A percentile compares a stretch with the other conserved stretches of the same genome.
phyloP scores from a whole-genome alignment of 2,888 invertebrate genomes.

The Ramazzottius varieornatus region DNA sequence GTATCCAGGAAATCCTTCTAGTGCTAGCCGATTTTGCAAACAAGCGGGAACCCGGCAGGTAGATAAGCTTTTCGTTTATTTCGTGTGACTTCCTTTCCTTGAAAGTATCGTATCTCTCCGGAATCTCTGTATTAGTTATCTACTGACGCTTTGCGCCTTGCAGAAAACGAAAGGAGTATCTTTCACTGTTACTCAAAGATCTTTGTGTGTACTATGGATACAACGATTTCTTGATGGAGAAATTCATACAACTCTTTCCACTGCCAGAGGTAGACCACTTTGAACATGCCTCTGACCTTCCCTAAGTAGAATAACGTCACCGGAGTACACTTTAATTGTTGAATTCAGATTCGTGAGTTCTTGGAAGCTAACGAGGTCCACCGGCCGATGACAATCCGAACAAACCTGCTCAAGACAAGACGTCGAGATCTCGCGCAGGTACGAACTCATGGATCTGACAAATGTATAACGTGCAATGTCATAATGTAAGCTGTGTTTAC shows the following conservation, averaged over 20 bases:
- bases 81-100: neutral
- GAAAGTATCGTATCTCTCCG: neutral
- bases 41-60: constrained; percentile 23
- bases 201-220: constrained; percentile 83
- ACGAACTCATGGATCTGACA: constrained; percentile 6
- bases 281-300: no score
- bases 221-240: constrained; percentile 76
- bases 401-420: constrained; percentile 66
- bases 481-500: constrained; percentile 3
- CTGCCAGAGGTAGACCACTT: constrained; percentile 32
- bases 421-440: constrained; percentile 66
- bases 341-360: constrained; percentile 45
- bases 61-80: constrained; percentile 7
- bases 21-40: constrained; percentile 49
- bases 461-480: no score
- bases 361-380: constrained; percentile 84
- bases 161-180: constrained; percentile 52
- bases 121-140: neutral
- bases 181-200: constrained; percentile 49
- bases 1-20: constrained; percentile 52
- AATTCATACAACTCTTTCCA: constrained; percentile 64
- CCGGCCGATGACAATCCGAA: constrained; percentile 74
- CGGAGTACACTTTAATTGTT: neutral
- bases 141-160: constrained; percentile 13
- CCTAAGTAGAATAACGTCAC: neutral